Base-by-base conservation (phyloP, 2,113 vertebrate genomes). In the Lethenteron reissneri region DNA sequence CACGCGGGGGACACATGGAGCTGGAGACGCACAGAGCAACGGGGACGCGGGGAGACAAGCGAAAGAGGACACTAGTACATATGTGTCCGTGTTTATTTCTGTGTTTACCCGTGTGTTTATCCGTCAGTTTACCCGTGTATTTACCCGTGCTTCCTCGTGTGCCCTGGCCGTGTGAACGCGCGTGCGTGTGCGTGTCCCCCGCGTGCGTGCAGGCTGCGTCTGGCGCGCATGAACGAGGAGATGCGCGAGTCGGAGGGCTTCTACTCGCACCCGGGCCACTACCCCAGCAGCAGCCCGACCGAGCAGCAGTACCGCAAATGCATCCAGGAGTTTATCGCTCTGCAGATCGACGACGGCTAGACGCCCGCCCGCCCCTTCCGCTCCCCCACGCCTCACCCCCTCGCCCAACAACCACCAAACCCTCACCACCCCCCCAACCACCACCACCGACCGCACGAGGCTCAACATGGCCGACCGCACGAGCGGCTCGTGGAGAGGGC, bases 291-390 rank as follows among this genome's bases (percentile, higher is more conserved):
- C 85, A 95, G 92, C 79, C 88, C 92, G 74, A 97, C 90, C 3
- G 92, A 96, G 79, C 89, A 88, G 76, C 92, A 97, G 84, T 97
- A 91, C 83, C 87, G 85, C 79, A 87, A 83, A 75, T 96, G 91
- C 82, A 92, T 97, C 78, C 91, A 97, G 83, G 91, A 96, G 78
- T 97, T 97, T 80, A 97, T 97, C 82, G 85, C 87, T 79, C 84
- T 97, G 77, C 86, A 81, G 72, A 88, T 97, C 82, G 88, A 90
- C 25, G 85, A 90, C 80, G 88, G 85, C 78, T 92, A 90, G 82
- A 79, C 77, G 71, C 41, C 57, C 73, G 25, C 4, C 60, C 71
- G 76, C 9, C 10, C 58, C 60, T 72, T 59, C 75, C 70, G 71
- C 76, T 25, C 56, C 69, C 74, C 14, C 14, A 15, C 14, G 14